A percentile compares a stretch with the other conserved stretches of the same genome.
These are phyloP conservation scores for Ophiodon elongatus DNA, from an alignment of 2,113 vertebrate species.

Conservation along the genomic window DNA sequence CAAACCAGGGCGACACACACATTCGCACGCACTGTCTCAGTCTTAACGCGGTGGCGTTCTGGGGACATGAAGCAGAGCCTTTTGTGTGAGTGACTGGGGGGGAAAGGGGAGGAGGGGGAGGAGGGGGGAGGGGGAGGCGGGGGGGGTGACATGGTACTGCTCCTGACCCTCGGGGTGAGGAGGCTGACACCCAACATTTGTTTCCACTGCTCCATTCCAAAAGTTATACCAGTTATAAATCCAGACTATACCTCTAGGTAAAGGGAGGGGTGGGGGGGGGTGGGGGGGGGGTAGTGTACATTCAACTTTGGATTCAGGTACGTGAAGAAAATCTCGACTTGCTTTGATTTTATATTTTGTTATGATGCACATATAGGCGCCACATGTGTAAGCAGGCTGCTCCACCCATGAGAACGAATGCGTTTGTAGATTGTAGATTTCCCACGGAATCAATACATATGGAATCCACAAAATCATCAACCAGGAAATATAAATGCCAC, in stretches of 20 bases:
- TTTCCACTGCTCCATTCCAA: slow-evolving; percentile 40
- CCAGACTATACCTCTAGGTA: neutral
- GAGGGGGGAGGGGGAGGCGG: neutral
- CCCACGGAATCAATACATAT: no score
- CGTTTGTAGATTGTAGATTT: no score
- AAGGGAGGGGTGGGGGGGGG: neutral
- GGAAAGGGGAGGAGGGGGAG: no score
- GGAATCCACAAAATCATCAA: no score
- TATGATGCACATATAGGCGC: neutral
- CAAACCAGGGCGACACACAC: slow-evolving; percentile 6
- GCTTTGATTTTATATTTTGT: neutral
- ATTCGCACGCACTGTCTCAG: slow-evolving; percentile 21
- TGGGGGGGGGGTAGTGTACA: neutral
- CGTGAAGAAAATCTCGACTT: neutral
- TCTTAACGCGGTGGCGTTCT: slow-evolving; percentile 25
- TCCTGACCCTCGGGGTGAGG: slow-evolving; percentile 64
- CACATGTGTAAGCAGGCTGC: neutral
- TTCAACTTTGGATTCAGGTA: neutral
- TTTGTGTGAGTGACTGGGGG: slow-evolving; percentile 37
- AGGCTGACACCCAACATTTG: slow-evolving; percentile 35
- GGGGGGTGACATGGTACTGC: slow-evolving; percentile 65
- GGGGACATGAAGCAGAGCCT: slow-evolving; percentile 65
- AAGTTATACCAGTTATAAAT: slow-evolving; percentile 34
- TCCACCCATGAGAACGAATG: no score
- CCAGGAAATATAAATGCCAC: no score